Evolutionary conservation across 2,888 invertebrate species (phyloP).

Genomic region (Tipula unca): DNA sequence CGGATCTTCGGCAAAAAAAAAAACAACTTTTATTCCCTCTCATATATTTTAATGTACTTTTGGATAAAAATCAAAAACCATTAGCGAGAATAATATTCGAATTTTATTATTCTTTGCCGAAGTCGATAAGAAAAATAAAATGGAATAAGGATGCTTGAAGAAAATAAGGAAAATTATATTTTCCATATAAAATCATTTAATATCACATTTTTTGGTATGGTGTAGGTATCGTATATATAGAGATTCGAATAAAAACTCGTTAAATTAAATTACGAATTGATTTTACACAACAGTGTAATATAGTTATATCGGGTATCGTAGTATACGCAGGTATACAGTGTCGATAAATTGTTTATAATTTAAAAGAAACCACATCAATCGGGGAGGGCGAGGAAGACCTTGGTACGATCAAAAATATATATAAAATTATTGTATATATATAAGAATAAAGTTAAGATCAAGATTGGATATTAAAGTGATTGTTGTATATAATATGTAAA

Average conservation of each 20-base stretch:
- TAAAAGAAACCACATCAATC: not conserved
- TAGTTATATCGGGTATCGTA: not conserved
- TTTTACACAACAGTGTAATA: not conserved
- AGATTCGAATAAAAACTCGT: not conserved
- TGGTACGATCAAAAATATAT: not conserved
- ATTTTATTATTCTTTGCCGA: not conserved
- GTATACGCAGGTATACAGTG: not conserved
- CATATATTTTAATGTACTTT: slow-evolving; percentile 4
- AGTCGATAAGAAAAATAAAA: not conserved
- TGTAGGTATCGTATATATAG: not conserved
- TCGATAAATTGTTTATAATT: not conserved
- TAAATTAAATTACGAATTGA: slow-evolving; percentile 8
- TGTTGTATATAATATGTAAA: not conserved
- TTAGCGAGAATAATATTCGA: not conserved
- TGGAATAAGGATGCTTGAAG: not conserved
- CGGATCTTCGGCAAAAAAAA: not conserved
- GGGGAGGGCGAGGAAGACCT: not conserved
- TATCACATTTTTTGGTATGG: not conserved
- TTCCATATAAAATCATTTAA: not conserved
- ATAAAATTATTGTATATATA: not conserved
- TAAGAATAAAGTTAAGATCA: not conserved
- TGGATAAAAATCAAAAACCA: slow-evolving; percentile 8
- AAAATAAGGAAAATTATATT: not conserved
- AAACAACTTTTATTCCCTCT: not conserved
- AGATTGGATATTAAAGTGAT: not conserved